Conservation (phyloP, 1,140 invertebrate species). For the Cotesia chilonis region DNA sequence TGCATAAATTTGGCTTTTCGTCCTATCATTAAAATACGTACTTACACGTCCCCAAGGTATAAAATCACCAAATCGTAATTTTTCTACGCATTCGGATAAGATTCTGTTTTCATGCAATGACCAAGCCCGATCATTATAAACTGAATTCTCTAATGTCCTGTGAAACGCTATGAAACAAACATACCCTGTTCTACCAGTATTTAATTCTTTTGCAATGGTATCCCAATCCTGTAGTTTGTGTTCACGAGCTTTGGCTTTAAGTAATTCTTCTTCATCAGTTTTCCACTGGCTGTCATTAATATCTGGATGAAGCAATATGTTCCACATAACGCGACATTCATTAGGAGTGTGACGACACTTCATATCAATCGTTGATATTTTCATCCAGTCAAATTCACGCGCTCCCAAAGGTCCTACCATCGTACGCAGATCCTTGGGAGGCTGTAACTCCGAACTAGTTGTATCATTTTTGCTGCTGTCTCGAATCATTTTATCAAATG, state of each 20-base stretch:
- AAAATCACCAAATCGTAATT: slow-evolving; percentile 68
- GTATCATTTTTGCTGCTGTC: background rate
- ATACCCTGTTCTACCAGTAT: slow-evolving; percentile 70
- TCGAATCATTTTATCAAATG: slow-evolving; percentile 11
- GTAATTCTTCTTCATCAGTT: slow-evolving; percentile 68
- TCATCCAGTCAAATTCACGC: slow-evolving; percentile 63
- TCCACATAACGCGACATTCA: slow-evolving; percentile 73
- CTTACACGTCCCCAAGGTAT: slow-evolving; percentile 74
- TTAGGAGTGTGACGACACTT: slow-evolving; percentile 63
- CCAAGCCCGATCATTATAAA: slow-evolving; percentile 66
- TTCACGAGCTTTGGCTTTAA: slow-evolving; percentile 57
- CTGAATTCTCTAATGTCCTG: slow-evolving; percentile 73
- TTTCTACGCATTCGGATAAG: slow-evolving; percentile 66
- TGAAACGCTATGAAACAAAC: slow-evolving; percentile 73
- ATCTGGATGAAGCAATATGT: slow-evolving; percentile 71
- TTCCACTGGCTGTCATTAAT: slow-evolving; percentile 73
- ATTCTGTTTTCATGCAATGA: slow-evolving; percentile 69
- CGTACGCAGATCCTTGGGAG: slow-evolving; percentile 46
- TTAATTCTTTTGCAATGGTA: slow-evolving; percentile 67
- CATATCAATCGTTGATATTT: slow-evolving; percentile 62
- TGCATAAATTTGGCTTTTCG: slow-evolving; percentile 71
- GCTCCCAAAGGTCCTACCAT: slow-evolving; percentile 46
- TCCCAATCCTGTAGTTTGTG: slow-evolving; percentile 73
- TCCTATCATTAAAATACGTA: slow-evolving; percentile 68
- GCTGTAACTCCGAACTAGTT: background rate